Conservation (phyloP, 2,113 vertebrate species). For the Neogale vison region DNA sequence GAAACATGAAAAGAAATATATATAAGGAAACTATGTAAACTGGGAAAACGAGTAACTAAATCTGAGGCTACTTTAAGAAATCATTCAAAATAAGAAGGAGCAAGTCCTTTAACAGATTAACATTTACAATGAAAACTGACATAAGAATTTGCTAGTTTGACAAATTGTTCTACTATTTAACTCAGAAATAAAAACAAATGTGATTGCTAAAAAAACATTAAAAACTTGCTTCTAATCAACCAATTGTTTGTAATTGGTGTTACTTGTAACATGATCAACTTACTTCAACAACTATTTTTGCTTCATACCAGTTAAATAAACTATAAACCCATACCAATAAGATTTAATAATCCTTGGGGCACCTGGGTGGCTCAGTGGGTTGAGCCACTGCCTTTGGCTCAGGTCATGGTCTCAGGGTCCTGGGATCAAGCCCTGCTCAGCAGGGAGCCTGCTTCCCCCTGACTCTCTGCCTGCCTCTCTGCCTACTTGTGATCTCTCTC, state of each 20-base stretch:
- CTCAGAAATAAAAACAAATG: background rate
- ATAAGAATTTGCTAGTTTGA: background rate
- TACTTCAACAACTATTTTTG: background rate
- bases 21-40: background rate
- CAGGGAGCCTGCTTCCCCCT: no score
- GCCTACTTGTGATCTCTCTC: no score
- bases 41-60: background rate
- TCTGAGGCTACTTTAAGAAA: background rate
- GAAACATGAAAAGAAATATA: background rate
- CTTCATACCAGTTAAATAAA: background rate
- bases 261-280: background rate
- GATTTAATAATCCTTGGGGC: background rate
- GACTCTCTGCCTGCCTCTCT: no score
- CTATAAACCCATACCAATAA: background rate
- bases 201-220: background rate
- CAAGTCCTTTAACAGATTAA: background rate
- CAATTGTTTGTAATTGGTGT: background rate
- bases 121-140: slow-evolving; percentile 9
- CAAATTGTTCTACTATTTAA: background rate
- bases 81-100: background rate
- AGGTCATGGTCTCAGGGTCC: no score
- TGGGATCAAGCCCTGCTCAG: no score
- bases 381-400: no score
- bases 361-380: no score
- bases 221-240: background rate